A percentile compares a stretch with the other conserved stretches of the same genome.
phyloP scores from a whole-genome alignment of 2,113 vertebrate species.

The Nothocercus nigrocapillus region DNA sequence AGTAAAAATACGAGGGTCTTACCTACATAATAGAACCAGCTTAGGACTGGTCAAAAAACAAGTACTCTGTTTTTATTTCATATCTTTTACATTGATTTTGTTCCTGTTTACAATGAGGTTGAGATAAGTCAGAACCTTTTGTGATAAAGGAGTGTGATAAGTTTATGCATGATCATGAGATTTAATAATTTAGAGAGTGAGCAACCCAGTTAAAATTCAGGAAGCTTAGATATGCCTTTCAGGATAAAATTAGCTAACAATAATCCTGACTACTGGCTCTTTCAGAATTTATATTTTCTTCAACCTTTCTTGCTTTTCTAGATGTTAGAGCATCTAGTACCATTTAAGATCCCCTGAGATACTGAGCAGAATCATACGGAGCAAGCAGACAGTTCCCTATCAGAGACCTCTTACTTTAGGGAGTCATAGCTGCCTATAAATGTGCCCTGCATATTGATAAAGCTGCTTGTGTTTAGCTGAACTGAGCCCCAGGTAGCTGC shows the following conservation, averaged over 20 bases:
- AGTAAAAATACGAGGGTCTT: background rate
- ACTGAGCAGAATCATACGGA: background rate
- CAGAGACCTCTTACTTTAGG: background rate
- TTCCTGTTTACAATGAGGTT: background rate
- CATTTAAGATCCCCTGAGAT: background rate
- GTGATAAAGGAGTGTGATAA: background rate
- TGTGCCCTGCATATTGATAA: background rate
- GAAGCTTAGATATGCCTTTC: background rate
- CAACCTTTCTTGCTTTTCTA: background rate
- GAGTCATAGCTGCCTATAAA: background rate
- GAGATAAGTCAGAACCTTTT: background rate
- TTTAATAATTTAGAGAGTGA: background rate
- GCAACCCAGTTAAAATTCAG: background rate
- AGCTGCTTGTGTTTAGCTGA: background rate
- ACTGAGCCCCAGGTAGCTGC: background rate
- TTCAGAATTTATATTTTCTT: background rate
- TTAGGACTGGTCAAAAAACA: background rate
- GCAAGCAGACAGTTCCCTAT: background rate
- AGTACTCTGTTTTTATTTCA: background rate
- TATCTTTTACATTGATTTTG: background rate
- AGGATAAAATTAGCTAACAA: background rate
- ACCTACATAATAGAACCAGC: background rate
- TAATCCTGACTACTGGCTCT: background rate
- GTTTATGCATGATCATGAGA: background rate
- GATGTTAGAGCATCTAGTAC: background rate